These are phyloP conservation scores for Seriola dumerili DNA, from an alignment of 2,113 vertebrate species.

Conservation along the genomic window DNA sequence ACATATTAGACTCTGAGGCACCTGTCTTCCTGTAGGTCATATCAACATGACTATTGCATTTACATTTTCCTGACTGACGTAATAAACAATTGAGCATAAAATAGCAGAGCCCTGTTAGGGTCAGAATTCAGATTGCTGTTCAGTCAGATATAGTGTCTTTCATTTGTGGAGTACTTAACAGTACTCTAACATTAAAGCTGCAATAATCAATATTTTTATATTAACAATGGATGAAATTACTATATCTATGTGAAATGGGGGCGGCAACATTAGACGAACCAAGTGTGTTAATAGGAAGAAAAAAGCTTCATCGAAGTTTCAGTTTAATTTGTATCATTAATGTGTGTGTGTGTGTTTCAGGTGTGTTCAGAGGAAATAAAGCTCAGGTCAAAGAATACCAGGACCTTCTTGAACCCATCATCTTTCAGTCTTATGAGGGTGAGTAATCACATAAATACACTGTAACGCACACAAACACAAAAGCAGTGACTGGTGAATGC, in stretches of 20 bases:
- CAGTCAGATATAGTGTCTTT: neutral
- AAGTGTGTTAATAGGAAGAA: neutral
- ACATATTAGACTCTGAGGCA: neutral
- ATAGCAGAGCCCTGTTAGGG: neutral
- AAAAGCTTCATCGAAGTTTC: neutral
- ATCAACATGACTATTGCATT: neutral
- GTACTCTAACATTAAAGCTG: neutral
- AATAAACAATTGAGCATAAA: neutral
- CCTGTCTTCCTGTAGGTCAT: neutral
- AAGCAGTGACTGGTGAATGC: neutral
- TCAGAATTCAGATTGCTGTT: neutral
- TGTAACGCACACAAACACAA: neutral
- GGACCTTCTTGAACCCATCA: conserved; percentile 89
- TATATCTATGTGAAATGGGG: neutral
- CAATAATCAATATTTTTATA: neutral
- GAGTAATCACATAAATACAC: conserved; percentile 44
- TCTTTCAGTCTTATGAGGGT: conserved; percentile 94
- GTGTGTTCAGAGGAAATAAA: conserved; percentile 92
- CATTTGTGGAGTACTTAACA: neutral
- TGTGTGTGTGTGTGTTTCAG: conserved; percentile 79
- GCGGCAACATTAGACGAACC: too few species aligned
- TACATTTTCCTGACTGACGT: neutral
- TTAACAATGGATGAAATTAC: neutral
- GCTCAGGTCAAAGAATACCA: conserved; percentile 94
- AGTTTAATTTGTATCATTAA: neutral